Evolutionary conservation across 2,113 vertebrate genomes (phyloP), one percentile per base, ranked within the genome.

Genomic region (Clarias gariepinus): DNA sequence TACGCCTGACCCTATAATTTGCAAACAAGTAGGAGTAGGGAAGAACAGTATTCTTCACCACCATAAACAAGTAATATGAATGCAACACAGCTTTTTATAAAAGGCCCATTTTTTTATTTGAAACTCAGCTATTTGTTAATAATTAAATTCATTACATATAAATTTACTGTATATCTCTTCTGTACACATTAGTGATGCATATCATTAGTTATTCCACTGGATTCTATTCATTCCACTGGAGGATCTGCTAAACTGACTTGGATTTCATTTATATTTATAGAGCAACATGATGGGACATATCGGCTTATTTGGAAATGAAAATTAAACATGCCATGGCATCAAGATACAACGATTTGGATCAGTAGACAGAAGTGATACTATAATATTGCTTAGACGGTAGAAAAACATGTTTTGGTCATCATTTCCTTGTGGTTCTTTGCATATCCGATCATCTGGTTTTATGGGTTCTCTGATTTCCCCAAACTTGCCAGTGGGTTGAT

Each of bases 261-360:
- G 78, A 88, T 61, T 85, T 85, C 73, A 76, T 53, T 63, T 64
- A 21, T 88, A 88, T 89, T 89, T 88, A 78, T 85, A 88, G 76
- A 84, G 28, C 36, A 63, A 66, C 60, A 74, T 0, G 19, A n/a
- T 83, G 68, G 60, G 28, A 82, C n/a, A n/a, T 63, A n/a, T 88
- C 63, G 55, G 85, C 83, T 77, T 69, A 87, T 89, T 87, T 71
- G 68, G 71, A 87, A 81, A 84, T 87, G 7, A 85, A 84, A 81
- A 84, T 89, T 85, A 23, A 66, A 80, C 64, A 73, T 28, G 36
- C 30, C 41, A 19, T 71, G 33, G 19, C 81, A 81, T 69, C 52
- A 74, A 52, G 81, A 84, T 63, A 58, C 41, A 60, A 71, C 61
- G 61, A 66, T 86, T 89, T 55, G 12, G 15, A 86, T 58, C 52